Evolutionary conservation across 2,888 invertebrate species (phyloP), one percentile per base, ranked within the genome.

Genomic region (Heliconius ismenius): DNA sequence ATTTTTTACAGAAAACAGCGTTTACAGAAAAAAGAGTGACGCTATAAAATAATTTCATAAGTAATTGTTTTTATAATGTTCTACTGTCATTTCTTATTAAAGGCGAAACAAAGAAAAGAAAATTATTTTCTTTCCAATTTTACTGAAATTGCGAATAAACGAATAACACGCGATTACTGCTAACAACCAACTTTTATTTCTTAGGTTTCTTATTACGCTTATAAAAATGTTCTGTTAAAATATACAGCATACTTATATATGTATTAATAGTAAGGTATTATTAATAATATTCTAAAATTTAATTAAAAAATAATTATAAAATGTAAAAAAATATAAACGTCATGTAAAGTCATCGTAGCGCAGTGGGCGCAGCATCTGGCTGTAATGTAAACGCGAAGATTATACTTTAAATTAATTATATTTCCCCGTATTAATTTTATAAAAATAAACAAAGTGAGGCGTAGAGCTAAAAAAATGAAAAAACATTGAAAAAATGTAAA

Each of bases 141-240:
- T 6, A 76, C 10, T 28, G 10, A 39, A 64, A 54, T 13, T 43
- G n/a, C 36, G 32, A 64, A 28, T 26, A 73, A 62, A 26, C 18
- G 43, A 72, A 28, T 58, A 75, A 73, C 78, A 74, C 78, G 73
- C 76, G 73, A 76, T 70, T 73, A 75, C 67, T 73, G 67, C 64
- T 65, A 11, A 69, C 63, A 64, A 73, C 70, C 58, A 67, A 75
- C 65, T 75, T 78, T 75, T 78, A 78, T 63, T 75, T 36, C 49
- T 62, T 36, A 54, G 60, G 65, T 26, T 72, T 77, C 54, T 65
- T 72, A 49, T 72, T 36, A 73, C 36, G 67, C 26, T 67, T 67
- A 24, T 67, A 67, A 36, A n/a, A 36, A 36, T 36, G 28, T 36
- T n/a, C 4, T 36, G 21, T 36, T 36, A 36, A 11, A 36, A 32